phyloP scores from a whole-genome alignment of 2,113 vertebrate genomes.

The Sphaerodactylus townsendi region DNA sequence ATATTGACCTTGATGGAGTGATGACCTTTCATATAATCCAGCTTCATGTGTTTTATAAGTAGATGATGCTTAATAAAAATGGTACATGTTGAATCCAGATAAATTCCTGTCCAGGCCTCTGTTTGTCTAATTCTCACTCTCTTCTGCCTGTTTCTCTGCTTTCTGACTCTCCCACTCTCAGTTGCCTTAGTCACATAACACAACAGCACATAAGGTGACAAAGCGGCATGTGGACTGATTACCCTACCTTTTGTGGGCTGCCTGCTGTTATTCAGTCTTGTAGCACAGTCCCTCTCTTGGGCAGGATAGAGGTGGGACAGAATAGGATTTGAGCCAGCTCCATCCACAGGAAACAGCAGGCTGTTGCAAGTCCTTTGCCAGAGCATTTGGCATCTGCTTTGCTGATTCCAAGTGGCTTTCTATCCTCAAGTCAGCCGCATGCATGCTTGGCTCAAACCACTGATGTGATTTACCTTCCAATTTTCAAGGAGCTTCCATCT shows the following conservation, averaged over 20 bases:
- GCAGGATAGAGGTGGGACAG: not conserved
- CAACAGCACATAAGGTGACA: not conserved
- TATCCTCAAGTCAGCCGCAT: not conserved
- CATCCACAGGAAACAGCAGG: not conserved
- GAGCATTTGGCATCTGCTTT: not conserved
- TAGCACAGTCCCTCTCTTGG: not conserved
- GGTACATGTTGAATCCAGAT: not conserved
- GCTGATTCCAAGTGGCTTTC: not conserved
- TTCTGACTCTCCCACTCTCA: not conserved
- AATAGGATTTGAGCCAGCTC: not conserved
- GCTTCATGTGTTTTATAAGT: too few species aligned
- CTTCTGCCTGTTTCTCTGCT: not conserved
- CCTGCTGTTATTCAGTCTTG: not conserved
- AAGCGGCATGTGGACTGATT: not conserved
- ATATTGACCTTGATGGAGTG: too few species aligned
- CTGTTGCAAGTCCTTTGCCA: not conserved
- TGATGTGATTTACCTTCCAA: not conserved
- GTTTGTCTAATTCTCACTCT: not conserved
- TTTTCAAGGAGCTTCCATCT: not conserved
- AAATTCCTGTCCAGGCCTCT: not conserved
- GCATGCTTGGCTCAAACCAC: not conserved
- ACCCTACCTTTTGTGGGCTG: fast-evolving
- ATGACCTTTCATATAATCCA: too few species aligned
- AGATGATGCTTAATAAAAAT: not conserved
- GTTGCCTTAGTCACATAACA: not conserved